Base-by-base conservation (phyloP, 2,888 invertebrate genomes). In the Spodoptera exigua region DNA sequence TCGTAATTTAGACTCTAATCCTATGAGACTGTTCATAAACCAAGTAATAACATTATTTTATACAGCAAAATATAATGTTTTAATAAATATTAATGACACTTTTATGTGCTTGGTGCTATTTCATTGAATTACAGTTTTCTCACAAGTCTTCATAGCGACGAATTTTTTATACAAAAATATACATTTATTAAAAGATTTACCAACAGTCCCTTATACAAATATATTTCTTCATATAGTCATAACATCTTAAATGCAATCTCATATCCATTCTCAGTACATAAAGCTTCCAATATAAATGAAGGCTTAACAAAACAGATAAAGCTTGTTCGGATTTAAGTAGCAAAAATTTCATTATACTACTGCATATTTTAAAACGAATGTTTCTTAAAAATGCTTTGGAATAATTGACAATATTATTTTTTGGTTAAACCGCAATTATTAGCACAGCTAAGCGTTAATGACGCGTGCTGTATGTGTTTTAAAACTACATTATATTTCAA, bases 301-400 rank as follows among this genome's bases (percentile, higher is more conserved):
- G 18, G 55, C 54, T 49, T 37, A 58, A 70, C 39, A 62, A 61
- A 54, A 61, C 37, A 69, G 59, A 60, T 71, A 64, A 72, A 73
- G 67, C 68, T 74, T 69, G 69, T 71, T 74, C 67, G 56, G 70
- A 52, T 70, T 71, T 67, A 76, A 71, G 67, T 78, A 75, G 74
- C 67, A 70, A 64, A 69, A 35, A 32, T 48, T 36, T 27, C 0
- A 55, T 48, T 41, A 60, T 21, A 63, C 57, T 70, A 61, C 41
- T 41, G 39, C 40, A 47, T 53, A 66, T 52, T 59, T 60, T 47
- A 49, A 61, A 66, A 57, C 39, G 21, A 62, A 53, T 5, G 13
- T 36, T 47, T 35, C 46, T 37, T 12, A 41, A 34, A 60, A 62
- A 70, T 71, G 62, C 74, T 68, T 61, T 48, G 71, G 45, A 63